Base-by-base conservation (phyloP, 2,797 vertebrate genomes). In the Mergus octosetaceus region DNA sequence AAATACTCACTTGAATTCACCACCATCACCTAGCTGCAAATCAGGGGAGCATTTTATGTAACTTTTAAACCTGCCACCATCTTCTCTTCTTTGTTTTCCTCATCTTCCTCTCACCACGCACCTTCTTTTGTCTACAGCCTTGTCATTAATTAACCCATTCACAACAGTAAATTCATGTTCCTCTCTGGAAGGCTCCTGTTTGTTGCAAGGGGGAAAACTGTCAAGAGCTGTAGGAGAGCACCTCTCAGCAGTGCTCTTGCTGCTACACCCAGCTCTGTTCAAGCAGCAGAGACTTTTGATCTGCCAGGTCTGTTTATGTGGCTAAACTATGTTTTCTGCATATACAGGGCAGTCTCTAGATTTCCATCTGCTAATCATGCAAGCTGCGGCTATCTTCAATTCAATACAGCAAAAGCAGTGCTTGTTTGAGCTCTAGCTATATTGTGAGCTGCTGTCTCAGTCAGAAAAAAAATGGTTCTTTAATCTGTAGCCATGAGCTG, bases 401-500 rank as follows among this genome's bases (percentile, higher is more conserved):
- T 80, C 51, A 76, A 16, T 19, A 45, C 27, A 58, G 69, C 68
- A 83, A 92, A 91, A 75, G 9, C 69, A 47, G 34, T 28, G 34
- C 49, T 87, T 87, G 57, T 87, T 75, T 90, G 76, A 72, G 39
- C 80, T 87, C 60, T 45, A 82, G 41, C 58, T 32, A 10, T 66
- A 38, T 39, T 25, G 36, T 38, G 76, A 89, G 36, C 73, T 89
- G 65, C 53, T 91, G 69, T 80, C 87, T 89, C 45, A 66, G 27
- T 20, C 22, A 64, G 41, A 49, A 65, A 38, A 65, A 38, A 85
- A 32, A 41, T 12, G 66, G 6, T 21, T 72, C 78, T 94, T 96
- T 96, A 94, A 96, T 95, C 87, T 92, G 13, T 58, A 85, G 66
- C 79, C 79, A 47, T 65, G 72, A 87, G 34, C 61, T 77, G 79